Conservation (phyloP, 2,888 invertebrate genomes). For the Lycaena phlaeas region DNA sequence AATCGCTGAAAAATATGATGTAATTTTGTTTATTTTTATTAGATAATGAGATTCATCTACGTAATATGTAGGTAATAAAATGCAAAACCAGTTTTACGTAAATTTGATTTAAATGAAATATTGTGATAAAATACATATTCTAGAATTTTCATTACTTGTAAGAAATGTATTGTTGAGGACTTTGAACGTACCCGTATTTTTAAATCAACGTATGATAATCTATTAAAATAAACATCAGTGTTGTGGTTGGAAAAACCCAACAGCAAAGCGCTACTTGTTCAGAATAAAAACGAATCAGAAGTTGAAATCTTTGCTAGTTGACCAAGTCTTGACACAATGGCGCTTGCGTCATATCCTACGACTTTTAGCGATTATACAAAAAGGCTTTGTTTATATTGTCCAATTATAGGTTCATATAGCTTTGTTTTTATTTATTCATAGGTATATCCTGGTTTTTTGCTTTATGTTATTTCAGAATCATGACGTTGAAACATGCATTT, state of each 20-base stretch:
- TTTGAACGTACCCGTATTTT: not conserved
- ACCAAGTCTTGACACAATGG: slow-evolving; percentile 41
- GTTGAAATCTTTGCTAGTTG: slow-evolving; percentile 50
- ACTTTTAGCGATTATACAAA: slow-evolving; percentile 20
- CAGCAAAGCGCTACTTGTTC: slow-evolving; percentile 12
- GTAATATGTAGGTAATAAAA: not conserved
- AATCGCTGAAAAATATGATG: slow-evolving; percentile 12
- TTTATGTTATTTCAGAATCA: too few relatives aligned
- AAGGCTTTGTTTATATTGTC: slow-evolving; percentile 17
- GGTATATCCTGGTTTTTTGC: too few relatives aligned
- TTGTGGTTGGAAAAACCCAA: slow-evolving; percentile 20
- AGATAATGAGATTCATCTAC: not conserved
- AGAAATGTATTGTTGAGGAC: too few relatives aligned
- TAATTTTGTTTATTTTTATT: slow-evolving; percentile 7
- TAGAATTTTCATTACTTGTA: too few relatives aligned
- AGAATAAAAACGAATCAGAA: slow-evolving; percentile 33
- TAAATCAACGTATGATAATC: not conserved
- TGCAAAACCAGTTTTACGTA: too few relatives aligned
- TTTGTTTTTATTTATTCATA: too few relatives aligned
- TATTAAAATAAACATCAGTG: slow-evolving; percentile 13
- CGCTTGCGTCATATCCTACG: slow-evolving; percentile 45
- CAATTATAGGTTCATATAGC: not conserved
- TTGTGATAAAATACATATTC: not conserved
- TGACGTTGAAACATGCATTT: too few relatives aligned
- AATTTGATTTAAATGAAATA: too few relatives aligned